Evolutionary conservation across 2,888 invertebrate species (phyloP), one percentile per base, ranked within the genome.

Genomic region (Congeria kusceri): DNA sequence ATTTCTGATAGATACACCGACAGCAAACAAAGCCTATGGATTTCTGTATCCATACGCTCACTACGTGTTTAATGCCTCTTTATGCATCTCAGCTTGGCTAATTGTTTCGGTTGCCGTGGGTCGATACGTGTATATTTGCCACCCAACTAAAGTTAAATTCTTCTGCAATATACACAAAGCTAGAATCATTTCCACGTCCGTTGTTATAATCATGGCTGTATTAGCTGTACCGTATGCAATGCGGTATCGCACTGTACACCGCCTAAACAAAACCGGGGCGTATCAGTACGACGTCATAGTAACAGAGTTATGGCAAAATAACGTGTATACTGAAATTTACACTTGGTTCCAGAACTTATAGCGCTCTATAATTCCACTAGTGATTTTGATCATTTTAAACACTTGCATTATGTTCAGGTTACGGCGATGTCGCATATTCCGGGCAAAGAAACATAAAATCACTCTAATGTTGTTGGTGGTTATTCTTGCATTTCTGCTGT

Each of bases 1-100:
- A 15, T 75, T 87, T 47, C 85, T 89, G 62, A 86, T 89, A 5
- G 85, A 90, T 47, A 81, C 88, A 3, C 39, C 70, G 3, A 77
- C 86, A 5, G 92, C 92, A 1, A 87, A 91, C 58, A 83, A 84
- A 49, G 86, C 87, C 2, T 92, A 89, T 69, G 90, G 87, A n/a
- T 89, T 87, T 69, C 81, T 93, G 23, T 93, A 93, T 77, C 93
- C 93, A 0, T 92, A 92, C 84, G 91, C 92, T 7, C 92, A 92
- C 75, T 93, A 91, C 70, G 81, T 92, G 13, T 92, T 92, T 58
- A 91, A 91, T 66, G 87, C 89, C 57, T 90, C 92, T 3, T 80
- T 90, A 39, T 92, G 90, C 57, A 87, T 91, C 27, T 91, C 92
- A 0, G 89, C 92, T 0, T 93, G 92, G 93, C 70, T 92, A 28